Evolutionary conservation across 1,140 invertebrate species (phyloP).

Genomic region (Euura lappo): DNA sequence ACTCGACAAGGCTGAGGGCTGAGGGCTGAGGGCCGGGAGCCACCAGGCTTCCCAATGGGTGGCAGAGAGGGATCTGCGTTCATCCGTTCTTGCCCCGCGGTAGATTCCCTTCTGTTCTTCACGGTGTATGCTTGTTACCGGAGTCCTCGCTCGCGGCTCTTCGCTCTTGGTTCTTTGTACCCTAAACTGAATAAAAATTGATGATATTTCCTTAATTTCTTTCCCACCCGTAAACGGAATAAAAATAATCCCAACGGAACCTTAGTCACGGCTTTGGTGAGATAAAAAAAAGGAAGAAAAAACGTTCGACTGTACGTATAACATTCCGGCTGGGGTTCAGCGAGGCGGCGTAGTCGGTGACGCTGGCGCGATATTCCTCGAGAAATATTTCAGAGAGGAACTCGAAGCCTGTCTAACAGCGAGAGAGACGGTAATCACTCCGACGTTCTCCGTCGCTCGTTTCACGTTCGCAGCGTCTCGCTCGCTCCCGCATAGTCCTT

Average conservation of each 20-base stretch:
- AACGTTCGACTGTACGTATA: background rate
- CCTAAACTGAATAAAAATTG: too few relatives aligned
- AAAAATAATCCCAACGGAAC: background rate
- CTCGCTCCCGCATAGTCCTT: background rate
- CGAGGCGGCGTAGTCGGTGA: conserved; percentile 38
- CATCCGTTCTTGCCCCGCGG: conserved; percentile 39
- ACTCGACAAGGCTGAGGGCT: conserved; percentile 9
- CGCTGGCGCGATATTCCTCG: conserved; percentile 48
- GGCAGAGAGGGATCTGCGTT: conserved; percentile 35
- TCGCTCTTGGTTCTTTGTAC: too few relatives aligned
- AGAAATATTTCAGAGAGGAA: conserved; percentile 31
- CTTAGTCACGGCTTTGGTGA: background rate
- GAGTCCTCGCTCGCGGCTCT: too few relatives aligned
- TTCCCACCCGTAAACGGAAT: conserved; percentile 12
- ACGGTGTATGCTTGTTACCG: background rate
- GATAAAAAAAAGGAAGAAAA: background rate
- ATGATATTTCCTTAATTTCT: too few relatives aligned
- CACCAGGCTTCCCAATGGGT: conserved; percentile 25
- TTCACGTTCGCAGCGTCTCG: conserved; percentile 14
- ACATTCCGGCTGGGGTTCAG: conserved; percentile 16
- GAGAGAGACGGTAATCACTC: conserved; percentile 20
- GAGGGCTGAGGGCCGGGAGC: background rate
- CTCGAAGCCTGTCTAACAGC: conserved; percentile 44
- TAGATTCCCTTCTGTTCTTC: conserved; percentile 20
- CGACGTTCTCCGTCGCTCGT: conserved; percentile 5